Evolutionary conservation across 2,888 invertebrate species (phyloP).

Genomic region (Limnephilus lunatus): DNA sequence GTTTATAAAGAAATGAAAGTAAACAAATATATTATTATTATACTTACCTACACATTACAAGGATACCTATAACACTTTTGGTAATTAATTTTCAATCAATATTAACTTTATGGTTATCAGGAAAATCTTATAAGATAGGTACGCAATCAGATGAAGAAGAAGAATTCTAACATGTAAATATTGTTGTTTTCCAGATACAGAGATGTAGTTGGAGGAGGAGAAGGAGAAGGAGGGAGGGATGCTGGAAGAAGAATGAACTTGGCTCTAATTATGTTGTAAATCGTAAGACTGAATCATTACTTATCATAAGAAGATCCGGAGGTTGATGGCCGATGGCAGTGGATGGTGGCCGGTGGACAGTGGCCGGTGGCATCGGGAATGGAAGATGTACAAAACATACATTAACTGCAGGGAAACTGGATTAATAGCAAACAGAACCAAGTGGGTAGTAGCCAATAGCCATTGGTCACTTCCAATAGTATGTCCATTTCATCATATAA

Average conservation of each 20-base stretch:
- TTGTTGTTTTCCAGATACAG: slow-evolving; percentile 13
- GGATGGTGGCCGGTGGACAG: background rate
- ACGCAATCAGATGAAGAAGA: too few relatives aligned
- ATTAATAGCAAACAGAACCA: background rate
- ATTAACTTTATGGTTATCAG: too few relatives aligned
- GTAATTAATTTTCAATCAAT: too few relatives aligned
- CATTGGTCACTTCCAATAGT: background rate
- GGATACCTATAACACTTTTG: too few relatives aligned
- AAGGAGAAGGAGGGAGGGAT: background rate
- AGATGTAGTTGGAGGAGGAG: background rate
- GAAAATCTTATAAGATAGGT: too few relatives aligned
- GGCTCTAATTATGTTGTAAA: slow-evolving; percentile 17
- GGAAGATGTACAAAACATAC: background rate
- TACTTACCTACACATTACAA: too few relatives aligned
- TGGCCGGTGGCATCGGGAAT: background rate
- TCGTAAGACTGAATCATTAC: slow-evolving; percentile 22
- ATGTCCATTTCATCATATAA: background rate
- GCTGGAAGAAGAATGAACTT: background rate
- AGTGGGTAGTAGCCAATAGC: background rate
- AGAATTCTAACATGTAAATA: background rate
- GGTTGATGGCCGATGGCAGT: background rate
- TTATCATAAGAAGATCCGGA: background rate
- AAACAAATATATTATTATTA: too few relatives aligned
- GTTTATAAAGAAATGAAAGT: too few relatives aligned
- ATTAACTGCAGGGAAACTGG: background rate